These are phyloP conservation scores for Accipiter virgatus DNA, from an alignment of 2,113 vertebrate genomes.

Conservation along the genomic window DNA sequence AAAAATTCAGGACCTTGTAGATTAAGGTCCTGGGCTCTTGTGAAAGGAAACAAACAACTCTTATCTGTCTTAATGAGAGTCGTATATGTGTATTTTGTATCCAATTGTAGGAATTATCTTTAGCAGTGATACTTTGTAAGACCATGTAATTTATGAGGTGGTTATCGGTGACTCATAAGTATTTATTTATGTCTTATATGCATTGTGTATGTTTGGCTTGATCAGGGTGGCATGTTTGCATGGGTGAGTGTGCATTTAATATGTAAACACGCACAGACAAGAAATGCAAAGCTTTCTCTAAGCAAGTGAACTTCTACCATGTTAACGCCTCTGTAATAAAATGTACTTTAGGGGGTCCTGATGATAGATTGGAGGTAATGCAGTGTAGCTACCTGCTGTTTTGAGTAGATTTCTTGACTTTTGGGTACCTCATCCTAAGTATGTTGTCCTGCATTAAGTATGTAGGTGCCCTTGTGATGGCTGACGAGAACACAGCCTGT, in stretches of 20 bases:
- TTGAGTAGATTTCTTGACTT: neutral
- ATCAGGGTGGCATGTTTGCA: neutral
- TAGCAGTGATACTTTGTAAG: slow-evolving; percentile 35
- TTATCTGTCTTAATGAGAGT: slow-evolving; percentile 29
- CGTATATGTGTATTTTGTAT: neutral
- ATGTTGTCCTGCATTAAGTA: neutral
- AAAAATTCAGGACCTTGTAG: neutral
- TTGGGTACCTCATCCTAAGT: neutral
- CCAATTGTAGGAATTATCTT: slow-evolving; percentile 40
- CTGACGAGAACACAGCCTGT: neutral
- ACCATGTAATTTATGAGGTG: slow-evolving; percentile 31
- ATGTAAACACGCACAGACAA: neutral
- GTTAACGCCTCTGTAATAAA: neutral
- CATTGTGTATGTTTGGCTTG: slow-evolving; percentile 37
- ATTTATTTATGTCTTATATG: slow-evolving; percentile 47
- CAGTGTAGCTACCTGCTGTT: neutral
- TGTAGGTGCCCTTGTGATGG: neutral
- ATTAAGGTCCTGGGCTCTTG: neutral
- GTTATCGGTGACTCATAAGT: slow-evolving; percentile 50
- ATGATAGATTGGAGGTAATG: neutral
- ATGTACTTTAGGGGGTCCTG: neutral
- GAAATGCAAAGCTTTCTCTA: neutral
- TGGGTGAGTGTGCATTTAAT: neutral
- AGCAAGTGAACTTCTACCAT: neutral
- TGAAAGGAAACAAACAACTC: slow-evolving; percentile 34